These are phyloP conservation scores for Trinorchestia longiramus DNA, from an alignment of 1,140 invertebrate genomes.

Conservation along the genomic window DNA sequence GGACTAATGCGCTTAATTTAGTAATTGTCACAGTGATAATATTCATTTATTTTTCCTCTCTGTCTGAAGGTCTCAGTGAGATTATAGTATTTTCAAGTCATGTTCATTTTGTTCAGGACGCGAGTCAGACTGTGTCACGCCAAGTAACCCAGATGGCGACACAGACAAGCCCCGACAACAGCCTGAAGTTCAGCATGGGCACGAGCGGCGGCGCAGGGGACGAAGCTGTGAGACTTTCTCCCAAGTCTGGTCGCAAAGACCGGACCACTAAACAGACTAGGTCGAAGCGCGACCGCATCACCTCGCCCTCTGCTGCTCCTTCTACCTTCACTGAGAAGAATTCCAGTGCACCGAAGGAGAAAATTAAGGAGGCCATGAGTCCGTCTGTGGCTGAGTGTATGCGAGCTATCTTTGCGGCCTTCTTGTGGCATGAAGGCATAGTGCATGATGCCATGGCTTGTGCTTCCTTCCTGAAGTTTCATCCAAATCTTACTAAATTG, in stretches of 20 bases:
- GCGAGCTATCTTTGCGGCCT: constrained; percentile 93
- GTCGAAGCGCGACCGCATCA: constrained; percentile 76
- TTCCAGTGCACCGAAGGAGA: constrained; percentile 68
- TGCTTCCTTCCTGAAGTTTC: constrained; percentile 95
- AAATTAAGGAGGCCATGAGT: constrained; percentile 86
- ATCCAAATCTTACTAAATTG: constrained; percentile 76
- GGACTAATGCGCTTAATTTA: too few species aligned
- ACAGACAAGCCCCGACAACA: constrained; percentile 80
- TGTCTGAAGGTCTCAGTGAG: not conserved
- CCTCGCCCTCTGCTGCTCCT: constrained; percentile 72
- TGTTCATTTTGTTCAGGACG: not conserved
- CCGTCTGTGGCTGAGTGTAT: constrained; percentile 93
- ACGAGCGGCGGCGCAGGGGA: constrained; percentile 74
- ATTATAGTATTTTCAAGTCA: not conserved
- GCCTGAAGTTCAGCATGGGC: constrained; percentile 75
- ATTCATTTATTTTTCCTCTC: not conserved
- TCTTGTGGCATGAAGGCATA: constrained; percentile 97
- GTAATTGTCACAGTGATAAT: not conserved
- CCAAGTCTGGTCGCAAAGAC: constrained; percentile 77
- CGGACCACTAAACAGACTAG: constrained; percentile 70
- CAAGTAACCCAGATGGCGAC: constrained; percentile 79
- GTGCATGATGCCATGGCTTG: constrained; percentile 98
- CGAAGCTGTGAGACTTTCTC: constrained; percentile 75
- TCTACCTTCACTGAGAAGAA: constrained; percentile 67
- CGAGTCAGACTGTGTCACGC: constrained; percentile 60